Percentiles rank a stretch among this genome's conserved stretches.
Evolutionary conservation across 1,140 invertebrate species (phyloP).

Genomic region (Theocolax elegans): DNA sequence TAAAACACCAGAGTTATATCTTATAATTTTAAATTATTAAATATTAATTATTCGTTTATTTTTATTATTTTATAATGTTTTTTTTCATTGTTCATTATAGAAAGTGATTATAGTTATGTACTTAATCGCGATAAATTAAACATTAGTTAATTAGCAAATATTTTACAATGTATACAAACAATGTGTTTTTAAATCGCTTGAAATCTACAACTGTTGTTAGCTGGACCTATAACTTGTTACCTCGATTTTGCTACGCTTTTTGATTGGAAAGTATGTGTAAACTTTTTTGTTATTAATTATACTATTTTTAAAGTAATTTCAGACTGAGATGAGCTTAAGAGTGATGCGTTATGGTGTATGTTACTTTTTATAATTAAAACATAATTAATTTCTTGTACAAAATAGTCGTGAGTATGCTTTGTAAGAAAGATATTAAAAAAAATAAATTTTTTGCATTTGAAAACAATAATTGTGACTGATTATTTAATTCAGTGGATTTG

Average conservation of each 20-base stretch:
- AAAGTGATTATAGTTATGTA: neutral
- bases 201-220: too few relatives aligned
- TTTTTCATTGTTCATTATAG: neutral
- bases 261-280: slow-evolving; percentile 1
- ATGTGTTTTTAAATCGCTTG: too few relatives aligned
- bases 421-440: slow-evolving; percentile 8
- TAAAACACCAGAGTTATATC: too few relatives aligned
- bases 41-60: too few relatives aligned
- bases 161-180: too few relatives aligned
- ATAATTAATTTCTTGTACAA: slow-evolving; percentile 26
- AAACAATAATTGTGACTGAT: too few relatives aligned
- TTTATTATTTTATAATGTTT: too few relatives aligned
- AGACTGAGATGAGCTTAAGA: slow-evolving; percentile 35
- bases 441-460: too few relatives aligned
- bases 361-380: slow-evolving; percentile 14
- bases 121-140: too few relatives aligned
- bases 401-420: slow-evolving; percentile 16
- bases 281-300: slow-evolving; percentile 25
- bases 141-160: too few relatives aligned
- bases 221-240: neutral
- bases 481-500: too few relatives aligned
- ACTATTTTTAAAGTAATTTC: neutral
- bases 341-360: slow-evolving; percentile 3
- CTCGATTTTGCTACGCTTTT: neutral
- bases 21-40: too few relatives aligned